These are phyloP conservation scores for Lottia gigantea DNA, from an alignment of 2,888 invertebrate genomes.

Conservation along the genomic window DNA sequence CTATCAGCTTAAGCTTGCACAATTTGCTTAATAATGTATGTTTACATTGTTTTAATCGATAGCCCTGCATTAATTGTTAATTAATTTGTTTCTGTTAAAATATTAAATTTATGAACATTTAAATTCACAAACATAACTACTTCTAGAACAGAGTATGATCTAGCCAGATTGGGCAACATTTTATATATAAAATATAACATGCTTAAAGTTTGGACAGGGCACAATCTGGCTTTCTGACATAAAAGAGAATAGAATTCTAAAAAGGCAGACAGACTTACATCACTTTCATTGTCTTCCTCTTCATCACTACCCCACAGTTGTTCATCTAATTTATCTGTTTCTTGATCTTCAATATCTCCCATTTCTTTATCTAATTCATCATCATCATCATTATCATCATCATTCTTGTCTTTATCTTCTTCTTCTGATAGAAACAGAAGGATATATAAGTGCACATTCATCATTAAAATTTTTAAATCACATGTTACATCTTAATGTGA, in stretches of 20 bases:
- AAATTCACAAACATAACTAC: too few species aligned
- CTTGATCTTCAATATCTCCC: constrained; percentile 86
- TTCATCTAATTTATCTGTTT: constrained; percentile 66
- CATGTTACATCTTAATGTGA: too few species aligned
- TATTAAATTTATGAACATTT: too few species aligned
- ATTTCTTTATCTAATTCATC: constrained; percentile 94
- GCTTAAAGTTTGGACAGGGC: neutral
- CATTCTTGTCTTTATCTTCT: constrained; percentile 60
- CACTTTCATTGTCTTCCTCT: constrained; percentile 77
- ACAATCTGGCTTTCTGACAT: neutral
- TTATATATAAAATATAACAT: neutral
- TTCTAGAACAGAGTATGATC: neutral
- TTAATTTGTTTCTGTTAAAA: too few species aligned
- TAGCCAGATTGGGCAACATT: constrained; percentile 6
- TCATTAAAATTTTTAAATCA: too few species aligned
- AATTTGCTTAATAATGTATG: too few species aligned
- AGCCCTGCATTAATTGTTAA: too few species aligned
- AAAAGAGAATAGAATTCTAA: too few species aligned
- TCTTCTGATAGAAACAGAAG: constrained; percentile 14
- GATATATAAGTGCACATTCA: too few species aligned
- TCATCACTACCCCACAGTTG: constrained; percentile 76
- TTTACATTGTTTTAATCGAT: too few species aligned
- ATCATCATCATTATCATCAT: constrained; percentile 76
- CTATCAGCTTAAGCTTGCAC: too few species aligned
- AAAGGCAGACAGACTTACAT: constrained; percentile 31